phyloP scores from a whole-genome alignment of 2,888 invertebrate genomes.

The Dexiosoma caninum region DNA sequence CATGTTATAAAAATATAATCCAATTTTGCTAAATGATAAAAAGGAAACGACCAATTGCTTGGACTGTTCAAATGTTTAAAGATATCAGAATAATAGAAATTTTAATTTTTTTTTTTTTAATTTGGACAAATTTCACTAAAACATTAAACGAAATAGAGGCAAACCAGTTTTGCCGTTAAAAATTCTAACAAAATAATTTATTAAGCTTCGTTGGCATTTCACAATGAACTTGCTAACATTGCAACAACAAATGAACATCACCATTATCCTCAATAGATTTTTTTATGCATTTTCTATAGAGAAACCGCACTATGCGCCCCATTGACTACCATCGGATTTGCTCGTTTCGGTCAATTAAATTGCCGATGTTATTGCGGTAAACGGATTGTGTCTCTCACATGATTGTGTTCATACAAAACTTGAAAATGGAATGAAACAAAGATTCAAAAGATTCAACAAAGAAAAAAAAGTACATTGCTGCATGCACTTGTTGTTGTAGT shows the following conservation, averaged over 20 bases:
- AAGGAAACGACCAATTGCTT: background rate
- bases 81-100: background rate
- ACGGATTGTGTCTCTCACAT: slow-evolving; percentile 65
- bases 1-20: slow-evolving; percentile 13
- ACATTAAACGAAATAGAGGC: background rate
- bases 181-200: slow-evolving; percentile 38
- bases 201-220: slow-evolving; percentile 51
- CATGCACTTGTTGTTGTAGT: background rate
- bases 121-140: background rate
- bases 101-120: background rate
- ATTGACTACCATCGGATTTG: slow-evolving; percentile 62
- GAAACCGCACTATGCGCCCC: slow-evolving; percentile 61
- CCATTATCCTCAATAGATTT: slow-evolving; percentile 43
- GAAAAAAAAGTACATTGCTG: background rate
- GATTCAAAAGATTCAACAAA: slow-evolving; percentile 28
- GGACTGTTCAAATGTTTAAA: background rate
- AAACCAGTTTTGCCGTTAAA: background rate
- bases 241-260: slow-evolving; percentile 5
- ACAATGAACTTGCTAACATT: slow-evolving; percentile 48
- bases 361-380: slow-evolving; percentile 68
- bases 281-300: slow-evolving; percentile 33
- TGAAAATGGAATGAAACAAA: slow-evolving; percentile 49
- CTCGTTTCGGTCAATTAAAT: slow-evolving; percentile 67
- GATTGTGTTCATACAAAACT: slow-evolving; percentile 49
- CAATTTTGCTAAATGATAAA: slow-evolving; percentile 17